Conservation (phyloP, 2,888 invertebrate species). For the Alviniconcha strummeri region DNA sequence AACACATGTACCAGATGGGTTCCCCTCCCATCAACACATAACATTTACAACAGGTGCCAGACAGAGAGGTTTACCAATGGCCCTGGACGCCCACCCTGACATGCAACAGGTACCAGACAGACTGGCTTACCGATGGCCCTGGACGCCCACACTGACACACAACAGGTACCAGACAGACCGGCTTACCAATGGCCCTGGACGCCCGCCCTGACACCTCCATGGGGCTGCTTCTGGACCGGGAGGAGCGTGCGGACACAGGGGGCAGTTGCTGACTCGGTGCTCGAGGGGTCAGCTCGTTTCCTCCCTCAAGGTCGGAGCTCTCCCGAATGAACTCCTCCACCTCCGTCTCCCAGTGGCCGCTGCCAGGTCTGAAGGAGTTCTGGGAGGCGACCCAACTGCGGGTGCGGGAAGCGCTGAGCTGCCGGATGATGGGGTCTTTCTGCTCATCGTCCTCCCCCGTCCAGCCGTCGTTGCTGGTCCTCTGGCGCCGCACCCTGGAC, state of each 20-base stretch:
- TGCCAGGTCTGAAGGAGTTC: slow-evolving; percentile 39
- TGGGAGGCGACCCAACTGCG: slow-evolving; percentile 29
- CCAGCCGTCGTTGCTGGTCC: background rate
- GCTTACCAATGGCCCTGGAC: slow-evolving; percentile 59
- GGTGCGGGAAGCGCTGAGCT: slow-evolving; percentile 15
- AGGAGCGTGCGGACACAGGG: background rate
- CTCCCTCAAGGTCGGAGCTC: slow-evolving; percentile 7
- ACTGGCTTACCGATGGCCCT: background rate
- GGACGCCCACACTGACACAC: slow-evolving; percentile 47
- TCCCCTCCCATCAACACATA: slow-evolving; percentile 21
- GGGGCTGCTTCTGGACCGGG: slow-evolving; percentile 16
- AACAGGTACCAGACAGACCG: background rate
- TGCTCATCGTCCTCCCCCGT: background rate
- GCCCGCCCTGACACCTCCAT: slow-evolving; percentile 40
- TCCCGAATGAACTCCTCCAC: slow-evolving; percentile 37
- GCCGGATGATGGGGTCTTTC: background rate
- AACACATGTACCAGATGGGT: background rate
- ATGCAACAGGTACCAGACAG: background rate
- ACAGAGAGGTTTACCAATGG: background rate
- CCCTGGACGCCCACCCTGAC: slow-evolving; percentile 47
- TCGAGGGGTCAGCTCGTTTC: slow-evolving; percentile 6
- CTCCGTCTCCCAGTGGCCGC: slow-evolving; percentile 42
- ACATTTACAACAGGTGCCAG: slow-evolving; percentile 27
- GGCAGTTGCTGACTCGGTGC: background rate
- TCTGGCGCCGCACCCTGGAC: slow-evolving; percentile 15